phyloP scores from a whole-genome alignment of 2,113 vertebrate species.

The Microtus montanus region DNA sequence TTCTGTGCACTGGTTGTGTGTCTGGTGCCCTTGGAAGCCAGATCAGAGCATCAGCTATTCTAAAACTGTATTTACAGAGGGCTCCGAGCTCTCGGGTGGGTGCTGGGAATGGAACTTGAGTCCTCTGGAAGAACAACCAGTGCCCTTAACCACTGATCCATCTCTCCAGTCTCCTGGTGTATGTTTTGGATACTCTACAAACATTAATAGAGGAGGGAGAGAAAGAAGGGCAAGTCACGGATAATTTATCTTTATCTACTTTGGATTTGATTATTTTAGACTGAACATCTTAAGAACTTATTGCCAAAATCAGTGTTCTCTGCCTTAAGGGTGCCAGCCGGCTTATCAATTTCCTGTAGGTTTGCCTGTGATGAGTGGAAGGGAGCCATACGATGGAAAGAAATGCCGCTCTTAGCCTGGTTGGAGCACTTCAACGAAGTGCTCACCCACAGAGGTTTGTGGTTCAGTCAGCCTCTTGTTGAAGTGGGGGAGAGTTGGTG shows the following conservation, averaged over 20 bases:
- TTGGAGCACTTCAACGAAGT: too few relatives aligned
- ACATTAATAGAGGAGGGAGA: background rate
- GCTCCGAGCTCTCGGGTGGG: background rate
- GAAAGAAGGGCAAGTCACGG: background rate
- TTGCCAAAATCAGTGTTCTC: background rate
- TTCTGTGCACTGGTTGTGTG: background rate
- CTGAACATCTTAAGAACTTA: background rate
- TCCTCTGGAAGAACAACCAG: background rate
- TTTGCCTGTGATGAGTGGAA: background rate
- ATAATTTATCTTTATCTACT: background rate
- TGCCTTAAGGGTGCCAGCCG: background rate
- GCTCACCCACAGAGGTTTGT: background rate
- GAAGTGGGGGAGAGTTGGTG: background rate
- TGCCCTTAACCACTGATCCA: background rate
- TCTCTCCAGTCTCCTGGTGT: background rate
- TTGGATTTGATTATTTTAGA: slow-evolving; percentile 2
- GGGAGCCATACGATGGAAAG: background rate
- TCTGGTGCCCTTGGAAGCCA: background rate
- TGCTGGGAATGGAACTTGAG: background rate
- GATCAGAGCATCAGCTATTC: background rate
- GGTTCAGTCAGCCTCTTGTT: background rate
- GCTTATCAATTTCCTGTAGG: background rate
- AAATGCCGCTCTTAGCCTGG: background rate
- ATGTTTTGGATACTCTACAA: background rate
- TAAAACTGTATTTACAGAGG: background rate